These are phyloP conservation scores for Chelonus formosanus DNA, from an alignment of 2,888 invertebrate genomes.

Conservation along the genomic window DNA sequence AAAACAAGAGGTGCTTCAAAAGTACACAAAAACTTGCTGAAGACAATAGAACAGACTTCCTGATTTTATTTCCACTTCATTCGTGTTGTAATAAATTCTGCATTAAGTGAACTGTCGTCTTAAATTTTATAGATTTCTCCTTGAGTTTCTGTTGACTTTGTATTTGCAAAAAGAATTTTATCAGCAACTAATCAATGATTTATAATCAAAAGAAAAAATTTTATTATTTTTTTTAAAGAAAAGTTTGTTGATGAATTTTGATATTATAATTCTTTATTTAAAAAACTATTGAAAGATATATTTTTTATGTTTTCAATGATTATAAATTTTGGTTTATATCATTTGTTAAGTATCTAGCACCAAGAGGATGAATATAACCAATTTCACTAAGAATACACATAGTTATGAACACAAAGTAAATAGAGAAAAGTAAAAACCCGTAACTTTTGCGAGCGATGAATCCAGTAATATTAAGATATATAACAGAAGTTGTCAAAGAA, in stretches of 20 bases:
- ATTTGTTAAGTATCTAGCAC: conserved; percentile 48
- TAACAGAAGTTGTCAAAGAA: conserved; percentile 63
- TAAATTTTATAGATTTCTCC: no score
- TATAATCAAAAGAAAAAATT: no score
- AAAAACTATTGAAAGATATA: no score
- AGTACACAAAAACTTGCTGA: conserved; percentile 18
- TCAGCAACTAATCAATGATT: no score
- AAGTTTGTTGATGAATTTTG: no score
- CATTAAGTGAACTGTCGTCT: conserved; percentile 27
- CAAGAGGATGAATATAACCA: conserved; percentile 60
- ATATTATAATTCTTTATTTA: no score
- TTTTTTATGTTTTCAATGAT: neutral
- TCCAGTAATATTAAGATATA: conserved; percentile 65
- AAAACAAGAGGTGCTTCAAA: conserved; percentile 28
- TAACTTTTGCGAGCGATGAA: conserved; percentile 66
- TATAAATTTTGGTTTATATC: conserved; percentile 46
- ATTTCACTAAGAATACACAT: conserved; percentile 67
- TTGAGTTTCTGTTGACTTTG: no score
- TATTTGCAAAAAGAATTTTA: no score
- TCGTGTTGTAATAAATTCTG: conserved; percentile 33
- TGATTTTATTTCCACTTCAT: conserved; percentile 35
- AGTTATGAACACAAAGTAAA: conserved; percentile 67
- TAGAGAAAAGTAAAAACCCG: conserved; percentile 64
- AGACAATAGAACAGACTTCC: conserved; percentile 16
- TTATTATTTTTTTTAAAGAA: no score